phyloP scores from a whole-genome alignment of 2,113 vertebrate genomes.

The Terrapene triunguis region DNA sequence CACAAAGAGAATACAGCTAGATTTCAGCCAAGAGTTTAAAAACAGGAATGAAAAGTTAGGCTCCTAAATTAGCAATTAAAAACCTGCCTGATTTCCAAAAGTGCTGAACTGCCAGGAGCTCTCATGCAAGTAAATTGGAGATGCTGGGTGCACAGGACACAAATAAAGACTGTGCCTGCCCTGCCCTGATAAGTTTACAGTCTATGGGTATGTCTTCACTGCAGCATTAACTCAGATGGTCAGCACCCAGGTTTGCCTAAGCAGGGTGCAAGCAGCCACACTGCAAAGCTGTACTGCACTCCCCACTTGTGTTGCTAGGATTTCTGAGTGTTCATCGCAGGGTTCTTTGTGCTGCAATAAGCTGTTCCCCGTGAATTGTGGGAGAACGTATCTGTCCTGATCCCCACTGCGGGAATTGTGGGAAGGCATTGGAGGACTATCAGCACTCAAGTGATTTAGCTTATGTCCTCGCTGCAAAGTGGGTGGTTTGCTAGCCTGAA shows the following conservation, averaged over 20 bases:
- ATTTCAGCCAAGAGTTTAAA: neutral
- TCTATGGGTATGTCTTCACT: neutral
- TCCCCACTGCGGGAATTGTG: neutral
- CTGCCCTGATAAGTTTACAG: neutral
- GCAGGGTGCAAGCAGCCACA: neutral
- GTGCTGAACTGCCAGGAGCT: neutral
- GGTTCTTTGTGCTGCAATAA: neutral
- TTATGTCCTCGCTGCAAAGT: neutral
- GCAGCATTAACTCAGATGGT: neutral
- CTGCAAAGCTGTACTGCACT: neutral
- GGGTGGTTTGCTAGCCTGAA: neutral
- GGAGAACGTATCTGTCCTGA: neutral
- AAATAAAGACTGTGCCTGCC: neutral
- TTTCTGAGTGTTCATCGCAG: fast-evolving
- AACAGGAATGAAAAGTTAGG: neutral
- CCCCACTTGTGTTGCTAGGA: neutral
- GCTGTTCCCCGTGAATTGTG: neutral
- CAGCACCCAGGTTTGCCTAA: conserved; percentile 21
- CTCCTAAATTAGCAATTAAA: neutral
- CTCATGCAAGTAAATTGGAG: neutral
- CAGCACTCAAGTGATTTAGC: neutral
- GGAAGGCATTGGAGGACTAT: neutral
- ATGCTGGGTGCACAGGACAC: neutral
- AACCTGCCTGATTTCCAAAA: neutral
- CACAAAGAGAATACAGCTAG: neutral